Conservation (phyloP, 2,888 invertebrate species). For the Allacma fusca region DNA sequence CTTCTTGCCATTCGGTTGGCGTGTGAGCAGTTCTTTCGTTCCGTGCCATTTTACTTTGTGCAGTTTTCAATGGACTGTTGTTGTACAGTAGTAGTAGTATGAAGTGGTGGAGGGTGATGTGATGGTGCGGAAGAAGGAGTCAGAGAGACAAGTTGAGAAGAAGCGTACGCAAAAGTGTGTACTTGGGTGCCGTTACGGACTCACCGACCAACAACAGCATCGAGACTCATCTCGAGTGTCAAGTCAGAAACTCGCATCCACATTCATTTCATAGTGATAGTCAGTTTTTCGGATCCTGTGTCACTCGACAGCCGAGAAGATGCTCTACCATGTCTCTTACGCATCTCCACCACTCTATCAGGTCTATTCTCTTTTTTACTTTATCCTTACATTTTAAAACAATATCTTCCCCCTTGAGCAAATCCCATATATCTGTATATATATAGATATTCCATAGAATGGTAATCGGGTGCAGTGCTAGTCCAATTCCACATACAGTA, state of each 20-base stretch:
- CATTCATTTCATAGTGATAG: slow-evolving; percentile 39
- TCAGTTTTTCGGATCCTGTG: slow-evolving; percentile 43
- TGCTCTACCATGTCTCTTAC: slow-evolving; percentile 58
- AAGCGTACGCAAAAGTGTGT: not conserved
- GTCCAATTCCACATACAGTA: too few species aligned
- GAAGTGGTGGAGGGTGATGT: slow-evolving; percentile 19
- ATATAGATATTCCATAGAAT: too few species aligned
- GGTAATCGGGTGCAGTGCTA: too few species aligned
- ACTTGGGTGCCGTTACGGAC: slow-evolving; percentile 6
- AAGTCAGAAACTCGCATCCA: slow-evolving; percentile 23
- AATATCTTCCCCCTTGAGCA: too few species aligned
- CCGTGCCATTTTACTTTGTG: slow-evolving; percentile 24
- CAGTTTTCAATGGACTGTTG: not conserved
- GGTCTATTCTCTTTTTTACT: slow-evolving; percentile 34
- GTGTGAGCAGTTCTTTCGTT: slow-evolving; percentile 15
- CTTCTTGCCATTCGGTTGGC: not conserved
- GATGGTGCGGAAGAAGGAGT: slow-evolving; percentile 25
- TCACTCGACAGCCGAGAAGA: slow-evolving; percentile 49
- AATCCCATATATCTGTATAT: too few species aligned
- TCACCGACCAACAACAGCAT: not conserved
- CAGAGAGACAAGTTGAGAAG: not conserved
- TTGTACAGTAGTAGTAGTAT: not conserved
- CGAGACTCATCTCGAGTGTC: slow-evolving; percentile 36
- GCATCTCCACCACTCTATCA: slow-evolving; percentile 51
- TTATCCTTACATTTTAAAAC: slow-evolving; percentile 20